Conservation (phyloP, 2,888 invertebrate genomes). For the Harpalus rubripes region DNA sequence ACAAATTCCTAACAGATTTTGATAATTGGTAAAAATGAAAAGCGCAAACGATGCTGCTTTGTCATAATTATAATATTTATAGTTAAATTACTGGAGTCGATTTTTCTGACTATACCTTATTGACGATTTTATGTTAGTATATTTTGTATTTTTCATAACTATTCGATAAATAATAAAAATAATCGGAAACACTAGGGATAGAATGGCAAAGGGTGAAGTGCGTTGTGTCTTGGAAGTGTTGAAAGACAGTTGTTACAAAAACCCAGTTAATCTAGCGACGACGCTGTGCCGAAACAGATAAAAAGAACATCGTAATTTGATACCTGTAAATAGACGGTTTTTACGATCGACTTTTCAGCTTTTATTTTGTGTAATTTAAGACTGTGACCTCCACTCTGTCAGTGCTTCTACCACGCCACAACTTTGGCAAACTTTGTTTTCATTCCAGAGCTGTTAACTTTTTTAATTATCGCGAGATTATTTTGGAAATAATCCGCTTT, state of each 20-base stretch:
- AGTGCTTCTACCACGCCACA: neutral
- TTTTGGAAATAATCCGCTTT: constrained; percentile 46
- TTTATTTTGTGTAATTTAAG: constrained; percentile 59
- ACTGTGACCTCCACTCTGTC: neutral
- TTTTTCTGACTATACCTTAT: too few relatives aligned
- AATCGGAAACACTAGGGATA: neutral
- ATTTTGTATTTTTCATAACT: too few relatives aligned
- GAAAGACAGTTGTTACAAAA: constrained; percentile 28
- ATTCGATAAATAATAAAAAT: too few relatives aligned
- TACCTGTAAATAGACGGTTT: constrained; percentile 56
- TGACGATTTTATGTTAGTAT: too few relatives aligned
- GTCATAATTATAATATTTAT: too few relatives aligned
- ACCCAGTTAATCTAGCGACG: constrained; percentile 36
- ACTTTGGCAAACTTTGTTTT: constrained; percentile 50
- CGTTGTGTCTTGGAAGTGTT: neutral
- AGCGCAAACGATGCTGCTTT: too few relatives aligned
- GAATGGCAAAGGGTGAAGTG: neutral
- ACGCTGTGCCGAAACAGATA: constrained; percentile 36
- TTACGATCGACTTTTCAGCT: constrained; percentile 52
- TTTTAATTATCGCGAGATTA: constrained; percentile 55
- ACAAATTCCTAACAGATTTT: too few relatives aligned
- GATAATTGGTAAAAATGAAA: too few relatives aligned
- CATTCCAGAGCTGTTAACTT: constrained; percentile 50
- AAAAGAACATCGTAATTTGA: constrained; percentile 58
- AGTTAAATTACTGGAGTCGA: too few relatives aligned